Evolutionary conservation across 2,113 vertebrate species (phyloP), one percentile per base, ranked within the genome.

Genomic region (Mus spicilegus): DNA sequence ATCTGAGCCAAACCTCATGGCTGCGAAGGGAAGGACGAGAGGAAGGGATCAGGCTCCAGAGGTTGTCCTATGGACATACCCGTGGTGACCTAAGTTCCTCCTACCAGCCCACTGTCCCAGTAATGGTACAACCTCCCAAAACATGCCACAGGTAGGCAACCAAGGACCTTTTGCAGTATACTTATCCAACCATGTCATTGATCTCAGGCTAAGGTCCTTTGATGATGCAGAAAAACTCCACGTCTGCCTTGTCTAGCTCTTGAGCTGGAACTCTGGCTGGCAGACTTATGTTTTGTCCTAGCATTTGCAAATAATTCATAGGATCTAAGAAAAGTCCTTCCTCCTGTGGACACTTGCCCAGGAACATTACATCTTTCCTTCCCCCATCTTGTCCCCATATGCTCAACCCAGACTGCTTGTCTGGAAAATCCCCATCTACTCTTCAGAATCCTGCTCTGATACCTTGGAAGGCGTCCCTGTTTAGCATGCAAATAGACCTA

Each of bases 351-450:
- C n/a, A 51, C 65, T 65, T 80, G 85, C 33, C 13, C 30, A 33
- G 33, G 0, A 26, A 24, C 14, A 24, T n/a, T 92, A 5, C 10
- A 30, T 49, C 10, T 65, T 46, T 51, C 16, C 10, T 39, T 70
- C 28, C 19, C 42, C 30, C 7, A 12, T 46, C 22, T 76, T n/a
- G 12, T 42, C 36, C 39, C 72, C 12, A 17, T 9, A 7, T 12
- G 14, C 17, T 22, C 49, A 16, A 10, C 28, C 63, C 78, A 28
- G 20, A 33, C 16, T 20, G 6, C 10, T 5, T 67, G 7, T 73
- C 89, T 95, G 89, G 63, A 90, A 92, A 92, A 16, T 70, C 33
- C 87, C 33, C 61, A 58, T 54, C 54, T 54, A 72, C 24, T 58
- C 33, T 89, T 94, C 90, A 67, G 96, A 94, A 54, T 56, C n/a